phyloP scores from a whole-genome alignment of 1,140 invertebrate species.

The Linepithema humile region DNA sequence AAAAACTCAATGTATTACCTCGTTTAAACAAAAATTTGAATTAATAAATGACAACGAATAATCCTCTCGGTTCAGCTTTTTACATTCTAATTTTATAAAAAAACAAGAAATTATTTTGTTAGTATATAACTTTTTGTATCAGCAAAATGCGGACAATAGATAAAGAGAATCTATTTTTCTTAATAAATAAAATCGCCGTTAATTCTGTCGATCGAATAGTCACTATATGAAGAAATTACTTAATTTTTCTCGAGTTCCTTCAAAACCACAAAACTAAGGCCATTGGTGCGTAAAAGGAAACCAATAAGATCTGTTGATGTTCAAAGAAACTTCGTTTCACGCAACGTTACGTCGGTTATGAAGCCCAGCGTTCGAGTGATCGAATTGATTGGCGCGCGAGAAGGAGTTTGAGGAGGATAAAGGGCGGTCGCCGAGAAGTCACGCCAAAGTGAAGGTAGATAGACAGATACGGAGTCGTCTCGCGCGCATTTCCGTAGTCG shows the following conservation, averaged over 20 bases:
- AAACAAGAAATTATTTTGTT: neutral
- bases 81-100: too few species aligned
- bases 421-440: neutral
- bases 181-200: neutral
- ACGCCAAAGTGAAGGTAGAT: neutral
- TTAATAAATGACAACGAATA: neutral
- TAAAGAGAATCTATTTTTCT: neutral
- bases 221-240: neutral
- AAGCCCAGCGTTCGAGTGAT: neutral
- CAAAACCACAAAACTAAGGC: neutral
- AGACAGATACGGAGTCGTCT: slow-evolving; percentile 4
- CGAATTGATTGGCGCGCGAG: neutral
- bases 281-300: neutral
- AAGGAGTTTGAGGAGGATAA: neutral
- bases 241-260: neutral
- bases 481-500: neutral
- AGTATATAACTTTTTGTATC: neutral
- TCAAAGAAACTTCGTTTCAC: slow-evolving; percentile 26
- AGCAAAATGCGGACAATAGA: neutral
- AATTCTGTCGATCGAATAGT: neutral
- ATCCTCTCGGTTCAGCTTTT: neutral
- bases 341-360: slow-evolving; percentile 10
- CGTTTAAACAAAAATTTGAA: neutral
- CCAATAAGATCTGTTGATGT: neutral
- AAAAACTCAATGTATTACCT: neutral